Evolutionary conservation across 2,797 vertebrate genomes (phyloP).

Genomic region (Mustela erminea): DNA sequence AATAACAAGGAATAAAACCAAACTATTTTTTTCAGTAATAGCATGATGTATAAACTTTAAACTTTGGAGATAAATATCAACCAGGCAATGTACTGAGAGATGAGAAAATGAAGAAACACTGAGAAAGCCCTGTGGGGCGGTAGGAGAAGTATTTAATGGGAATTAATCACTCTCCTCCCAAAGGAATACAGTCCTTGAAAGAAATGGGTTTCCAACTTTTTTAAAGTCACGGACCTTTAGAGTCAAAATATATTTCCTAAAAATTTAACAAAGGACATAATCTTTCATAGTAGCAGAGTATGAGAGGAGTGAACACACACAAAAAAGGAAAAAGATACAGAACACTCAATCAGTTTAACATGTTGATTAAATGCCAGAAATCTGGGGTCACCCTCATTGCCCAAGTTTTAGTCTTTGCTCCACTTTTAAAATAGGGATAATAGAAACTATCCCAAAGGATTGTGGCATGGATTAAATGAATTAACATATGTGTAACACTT

Average conservation of each 20-base stretch:
- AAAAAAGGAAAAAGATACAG: background rate
- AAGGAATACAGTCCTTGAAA: background rate
- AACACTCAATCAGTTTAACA: background rate
- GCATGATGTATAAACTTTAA: background rate
- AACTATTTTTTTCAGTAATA: background rate
- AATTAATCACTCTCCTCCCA: background rate
- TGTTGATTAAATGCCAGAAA: background rate
- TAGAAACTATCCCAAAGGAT: background rate
- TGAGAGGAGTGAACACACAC: background rate
- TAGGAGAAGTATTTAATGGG: background rate
- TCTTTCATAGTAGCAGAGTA: background rate
- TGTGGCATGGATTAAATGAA: conserved; percentile 8
- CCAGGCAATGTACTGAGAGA: background rate
- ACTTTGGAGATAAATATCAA: background rate
- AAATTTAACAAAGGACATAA: background rate
- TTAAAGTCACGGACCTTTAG: background rate
- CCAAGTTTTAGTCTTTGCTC: background rate
- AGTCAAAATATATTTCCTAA: background rate
- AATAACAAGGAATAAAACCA: background rate
- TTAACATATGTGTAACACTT: conserved; percentile 32
- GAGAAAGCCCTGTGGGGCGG: background rate
- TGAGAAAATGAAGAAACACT: background rate
- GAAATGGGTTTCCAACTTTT: conserved; percentile 43
- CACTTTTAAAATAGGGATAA: background rate
- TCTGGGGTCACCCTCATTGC: background rate